phyloP scores from a whole-genome alignment of 2,888 invertebrate species.

The Dione vanillae region DNA sequence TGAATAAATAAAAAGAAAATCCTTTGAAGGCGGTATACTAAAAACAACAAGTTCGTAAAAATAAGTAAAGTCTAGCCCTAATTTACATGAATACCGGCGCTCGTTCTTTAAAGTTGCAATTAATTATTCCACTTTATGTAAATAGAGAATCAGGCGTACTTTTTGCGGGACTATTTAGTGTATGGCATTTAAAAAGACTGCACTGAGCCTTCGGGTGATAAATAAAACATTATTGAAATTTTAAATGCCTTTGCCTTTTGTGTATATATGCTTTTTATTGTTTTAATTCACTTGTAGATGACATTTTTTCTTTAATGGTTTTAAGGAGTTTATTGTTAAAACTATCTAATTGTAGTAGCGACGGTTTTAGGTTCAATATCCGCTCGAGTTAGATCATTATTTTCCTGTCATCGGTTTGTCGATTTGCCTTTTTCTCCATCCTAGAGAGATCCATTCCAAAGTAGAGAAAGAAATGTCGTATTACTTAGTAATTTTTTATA shows the following conservation, averaged over 20 bases:
- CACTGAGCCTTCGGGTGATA: conserved; percentile 21
- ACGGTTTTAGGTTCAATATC: too few species aligned
- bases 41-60: conserved; percentile 43
- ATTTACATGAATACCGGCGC: conserved; percentile 78
- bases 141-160: conserved; percentile 65
- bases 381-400: too few species aligned
- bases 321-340: not conserved
- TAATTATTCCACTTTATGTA: conserved; percentile 82
- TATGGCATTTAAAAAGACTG: conserved; percentile 32
- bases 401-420: too few species aligned
- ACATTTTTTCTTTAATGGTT: not conserved
- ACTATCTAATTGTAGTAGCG: not conserved
- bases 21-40: conserved; percentile 12
- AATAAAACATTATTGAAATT: conserved; percentile 34
- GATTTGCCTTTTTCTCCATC: too few species aligned
- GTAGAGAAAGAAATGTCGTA: too few species aligned
- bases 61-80: conserved; percentile 63
- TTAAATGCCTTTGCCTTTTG: conserved; percentile 15
- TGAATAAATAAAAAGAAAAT: not conserved
- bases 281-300: not conserved
- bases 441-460: too few species aligned
- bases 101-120: conserved; percentile 77
- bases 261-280: not conserved
- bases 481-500: too few species aligned
- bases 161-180: conserved; percentile 37